A percentile compares a stretch with the other conserved stretches of the same genome.
phyloP scores from a whole-genome alignment of 2,797 vertebrate genomes.

The Scleropages formosus region DNA sequence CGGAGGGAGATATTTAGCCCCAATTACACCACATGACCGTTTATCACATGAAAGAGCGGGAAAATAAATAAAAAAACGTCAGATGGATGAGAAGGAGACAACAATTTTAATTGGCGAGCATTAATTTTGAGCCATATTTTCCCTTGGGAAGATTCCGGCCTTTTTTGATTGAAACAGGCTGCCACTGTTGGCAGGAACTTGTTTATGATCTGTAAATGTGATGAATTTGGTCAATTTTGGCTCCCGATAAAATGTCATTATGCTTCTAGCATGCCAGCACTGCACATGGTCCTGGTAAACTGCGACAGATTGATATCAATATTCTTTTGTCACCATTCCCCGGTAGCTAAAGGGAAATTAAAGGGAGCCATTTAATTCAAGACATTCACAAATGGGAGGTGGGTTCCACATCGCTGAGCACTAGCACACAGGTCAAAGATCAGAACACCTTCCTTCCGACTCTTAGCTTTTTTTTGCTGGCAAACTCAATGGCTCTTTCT shows the following conservation, averaged over 20 bases:
- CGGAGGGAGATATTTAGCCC: background rate
- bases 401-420: background rate
- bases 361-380: background rate
- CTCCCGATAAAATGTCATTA: slow-evolving; percentile 18
- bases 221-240: slow-evolving; percentile 26
- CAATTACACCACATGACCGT: slow-evolving; percentile 15
- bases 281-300: slow-evolving; percentile 17
- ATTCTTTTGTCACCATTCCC: slow-evolving; percentile 16
- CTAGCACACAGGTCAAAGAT: background rate
- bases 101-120: slow-evolving; percentile 20
- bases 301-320: slow-evolving; percentile 15
- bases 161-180: slow-evolving; percentile 23
- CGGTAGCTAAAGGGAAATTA: slow-evolving; percentile 9
- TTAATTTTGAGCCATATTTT: slow-evolving; percentile 15
- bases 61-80: slow-evolving; percentile 14
- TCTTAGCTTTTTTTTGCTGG: background rate
- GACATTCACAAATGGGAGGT: background rate
- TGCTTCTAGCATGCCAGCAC: background rate
- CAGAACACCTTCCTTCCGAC: background rate
- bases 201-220: slow-evolving; percentile 27
- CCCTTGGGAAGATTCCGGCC: background rate
- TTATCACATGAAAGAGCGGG: slow-evolving; percentile 15
- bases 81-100: slow-evolving; percentile 20
- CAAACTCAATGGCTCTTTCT: background rate
- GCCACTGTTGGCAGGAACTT: background rate